Evolutionary conservation across 64 coral and sea anemone genomes (phyloP).

Genomic region (Montipora capricornis): DNA sequence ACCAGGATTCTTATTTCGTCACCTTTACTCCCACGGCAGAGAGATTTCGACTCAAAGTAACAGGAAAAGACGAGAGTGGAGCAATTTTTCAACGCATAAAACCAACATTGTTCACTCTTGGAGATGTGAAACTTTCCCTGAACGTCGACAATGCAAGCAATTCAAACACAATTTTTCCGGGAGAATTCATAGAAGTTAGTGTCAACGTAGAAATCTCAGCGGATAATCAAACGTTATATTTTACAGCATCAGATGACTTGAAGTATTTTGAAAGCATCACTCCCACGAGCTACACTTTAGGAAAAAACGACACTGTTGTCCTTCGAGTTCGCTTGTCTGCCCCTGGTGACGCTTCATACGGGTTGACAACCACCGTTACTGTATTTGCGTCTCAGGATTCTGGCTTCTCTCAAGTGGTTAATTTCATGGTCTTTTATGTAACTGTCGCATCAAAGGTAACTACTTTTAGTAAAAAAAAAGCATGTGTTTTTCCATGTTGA

Average conservation of each 20-base stretch:
- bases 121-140: constrained; percentile 52
- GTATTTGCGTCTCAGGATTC: constrained; percentile 54
- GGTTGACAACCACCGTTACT: constrained; percentile 53
- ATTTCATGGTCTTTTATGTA: constrained; percentile 73
- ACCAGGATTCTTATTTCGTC: constrained; percentile 37
- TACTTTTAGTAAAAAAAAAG: too few species aligned
- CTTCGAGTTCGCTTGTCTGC: neutral
- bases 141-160: neutral
- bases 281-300: neutral
- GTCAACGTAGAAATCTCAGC: constrained; percentile 52
- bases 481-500: too few species aligned
- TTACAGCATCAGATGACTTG: constrained; percentile 62
- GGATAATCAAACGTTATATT: constrained; percentile 22
- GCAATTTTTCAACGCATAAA: constrained; percentile 49
- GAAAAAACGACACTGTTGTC: constrained; percentile 17
- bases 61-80: constrained; percentile 41
- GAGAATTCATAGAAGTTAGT: constrained; percentile 2
- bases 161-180: constrained; percentile 34
- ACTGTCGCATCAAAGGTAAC: constrained; percentile 65
- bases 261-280: constrained; percentile 17
- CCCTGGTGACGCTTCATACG: constrained; percentile 30
- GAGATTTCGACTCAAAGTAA: constrained; percentile 57
- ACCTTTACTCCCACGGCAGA: constrained; percentile 43
- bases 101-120: constrained; percentile 56
- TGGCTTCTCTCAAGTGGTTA: neutral